Evolutionary conservation across 2,113 vertebrate species (phyloP).

Genomic region (Pseudorectes ferrugineus): DNA sequence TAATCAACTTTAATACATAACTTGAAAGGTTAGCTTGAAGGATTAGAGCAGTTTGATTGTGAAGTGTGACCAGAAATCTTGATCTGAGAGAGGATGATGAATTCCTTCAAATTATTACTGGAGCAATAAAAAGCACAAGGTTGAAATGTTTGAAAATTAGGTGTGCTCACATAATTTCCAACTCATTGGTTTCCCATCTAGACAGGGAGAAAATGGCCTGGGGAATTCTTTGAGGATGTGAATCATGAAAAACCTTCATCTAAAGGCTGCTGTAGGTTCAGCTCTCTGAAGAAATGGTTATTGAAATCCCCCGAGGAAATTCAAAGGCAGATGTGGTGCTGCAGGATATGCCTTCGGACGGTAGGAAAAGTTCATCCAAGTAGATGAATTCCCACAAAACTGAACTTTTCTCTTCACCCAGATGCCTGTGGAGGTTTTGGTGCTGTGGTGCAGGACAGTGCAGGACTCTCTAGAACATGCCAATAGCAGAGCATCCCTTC

Average conservation of each 20-base stretch:
- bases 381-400: neutral
- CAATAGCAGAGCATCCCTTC: neutral
- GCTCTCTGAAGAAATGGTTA: neutral
- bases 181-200: constrained; percentile 25
- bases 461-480: neutral
- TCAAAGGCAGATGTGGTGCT: neutral
- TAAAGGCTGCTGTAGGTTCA: neutral
- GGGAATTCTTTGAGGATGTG: neutral
- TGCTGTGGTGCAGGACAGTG: neutral
- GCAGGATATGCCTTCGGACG: neutral
- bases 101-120: constrained; percentile 38
- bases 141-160: constrained; percentile 41
- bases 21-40: constrained; percentile 60
- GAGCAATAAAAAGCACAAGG: constrained; percentile 26
- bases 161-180: constrained; percentile 42
- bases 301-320: neutral
- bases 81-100: constrained; percentile 11
- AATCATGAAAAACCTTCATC: neutral
- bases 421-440: neutral
- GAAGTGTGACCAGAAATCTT: constrained; percentile 34
- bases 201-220: neutral
- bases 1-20: constrained; percentile 36
- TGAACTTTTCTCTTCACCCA: neutral
- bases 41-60: constrained; percentile 7
- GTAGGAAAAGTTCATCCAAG: neutral